Percentiles rank a stretch among this genome's conserved stretches.
Conservation (phyloP, 2,113 vertebrate species). For the Salvator merianae region DNA sequence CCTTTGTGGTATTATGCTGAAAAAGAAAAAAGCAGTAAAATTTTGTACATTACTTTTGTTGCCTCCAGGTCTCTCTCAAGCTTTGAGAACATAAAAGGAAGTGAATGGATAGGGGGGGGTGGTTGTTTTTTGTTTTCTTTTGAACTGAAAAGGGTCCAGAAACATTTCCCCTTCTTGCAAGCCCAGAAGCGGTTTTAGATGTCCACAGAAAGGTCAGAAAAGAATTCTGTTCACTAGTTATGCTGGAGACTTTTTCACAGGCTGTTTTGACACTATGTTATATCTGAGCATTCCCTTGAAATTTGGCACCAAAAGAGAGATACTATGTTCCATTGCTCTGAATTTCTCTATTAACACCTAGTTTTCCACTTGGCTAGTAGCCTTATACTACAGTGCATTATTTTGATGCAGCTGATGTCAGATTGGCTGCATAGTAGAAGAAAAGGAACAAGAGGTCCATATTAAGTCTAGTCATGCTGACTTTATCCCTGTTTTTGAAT, state of each 20-base stretch:
- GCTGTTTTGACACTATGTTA: constrained; percentile 54
- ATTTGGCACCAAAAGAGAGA: background rate
- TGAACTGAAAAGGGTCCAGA: constrained; percentile 60
- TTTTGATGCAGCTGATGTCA: background rate
- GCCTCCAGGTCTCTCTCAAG: constrained; percentile 57
- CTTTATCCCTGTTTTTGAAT: background rate
- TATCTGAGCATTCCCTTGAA: constrained; percentile 46
- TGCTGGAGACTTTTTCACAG: constrained; percentile 31
- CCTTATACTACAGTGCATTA: background rate
- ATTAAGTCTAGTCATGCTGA: background rate
- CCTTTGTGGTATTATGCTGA: constrained; percentile 11
- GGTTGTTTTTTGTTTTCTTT: too few species aligned
- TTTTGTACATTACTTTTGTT: constrained; percentile 54
- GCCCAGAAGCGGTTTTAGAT: constrained; percentile 40
- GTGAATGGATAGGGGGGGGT: constrained; percentile 56
- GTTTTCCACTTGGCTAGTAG: background rate
- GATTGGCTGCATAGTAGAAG: background rate
- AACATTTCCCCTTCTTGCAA: constrained; percentile 50
- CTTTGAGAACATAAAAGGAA: constrained; percentile 61
- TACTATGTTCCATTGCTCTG: too few species aligned
- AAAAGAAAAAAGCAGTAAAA: constrained; percentile 16
- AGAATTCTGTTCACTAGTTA: constrained; percentile 66
- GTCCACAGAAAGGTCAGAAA: constrained; percentile 37
- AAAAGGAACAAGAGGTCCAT: background rate
- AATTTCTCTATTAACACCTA: background rate